These are phyloP conservation scores for Drosophila chauvacae DNA, from an alignment of 1,140 invertebrate species.

Conservation along the genomic window DNA sequence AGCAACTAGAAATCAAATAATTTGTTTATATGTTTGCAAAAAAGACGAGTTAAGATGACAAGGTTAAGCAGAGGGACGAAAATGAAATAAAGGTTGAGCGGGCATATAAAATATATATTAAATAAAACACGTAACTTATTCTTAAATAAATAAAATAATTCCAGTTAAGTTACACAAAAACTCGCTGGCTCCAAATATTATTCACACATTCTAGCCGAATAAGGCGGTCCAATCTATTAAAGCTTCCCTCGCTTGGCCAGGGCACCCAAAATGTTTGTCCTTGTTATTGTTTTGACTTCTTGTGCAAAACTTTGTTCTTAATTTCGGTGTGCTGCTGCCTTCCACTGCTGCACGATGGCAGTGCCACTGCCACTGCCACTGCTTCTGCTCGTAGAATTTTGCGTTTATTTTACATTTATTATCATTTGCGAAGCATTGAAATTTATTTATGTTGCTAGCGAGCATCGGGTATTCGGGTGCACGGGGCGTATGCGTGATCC, in stretches of 20 bases:
- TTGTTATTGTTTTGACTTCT: slow-evolving; percentile 82
- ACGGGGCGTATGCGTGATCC: slow-evolving; percentile 62
- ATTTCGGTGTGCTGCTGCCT: slow-evolving; percentile 59
- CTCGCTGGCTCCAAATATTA: not conserved
- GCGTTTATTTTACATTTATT: slow-evolving; percentile 81
- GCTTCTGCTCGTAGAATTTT: slow-evolving; percentile 57
- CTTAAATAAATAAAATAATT: too few relatives aligned
- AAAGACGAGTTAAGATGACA: too few relatives aligned
- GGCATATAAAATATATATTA: not conserved
- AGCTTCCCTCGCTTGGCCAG: slow-evolving; percentile 40
- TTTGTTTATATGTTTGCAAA: too few relatives aligned
- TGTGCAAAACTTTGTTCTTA: slow-evolving; percentile 77
- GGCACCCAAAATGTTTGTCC: slow-evolving; percentile 63
- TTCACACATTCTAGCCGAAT: too few relatives aligned
- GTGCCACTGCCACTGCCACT: slow-evolving; percentile 18
- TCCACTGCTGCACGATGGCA: slow-evolving; percentile 3
- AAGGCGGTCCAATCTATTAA: not conserved
- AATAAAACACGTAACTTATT: not conserved
- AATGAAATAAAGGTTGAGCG: too few relatives aligned
- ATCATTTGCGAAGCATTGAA: slow-evolving; percentile 79
- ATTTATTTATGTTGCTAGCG: slow-evolving; percentile 71
- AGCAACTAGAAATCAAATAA: too few relatives aligned
- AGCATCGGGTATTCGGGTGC: slow-evolving; percentile 10
- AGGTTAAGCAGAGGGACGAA: too few relatives aligned
- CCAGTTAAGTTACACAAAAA: not conserved